Percentiles rank a stretch among this genome's conserved stretches.
phyloP scores from a whole-genome alignment of 37 sponge, comb jelly and placozoan genomes.

The Crambe crambe region DNA sequence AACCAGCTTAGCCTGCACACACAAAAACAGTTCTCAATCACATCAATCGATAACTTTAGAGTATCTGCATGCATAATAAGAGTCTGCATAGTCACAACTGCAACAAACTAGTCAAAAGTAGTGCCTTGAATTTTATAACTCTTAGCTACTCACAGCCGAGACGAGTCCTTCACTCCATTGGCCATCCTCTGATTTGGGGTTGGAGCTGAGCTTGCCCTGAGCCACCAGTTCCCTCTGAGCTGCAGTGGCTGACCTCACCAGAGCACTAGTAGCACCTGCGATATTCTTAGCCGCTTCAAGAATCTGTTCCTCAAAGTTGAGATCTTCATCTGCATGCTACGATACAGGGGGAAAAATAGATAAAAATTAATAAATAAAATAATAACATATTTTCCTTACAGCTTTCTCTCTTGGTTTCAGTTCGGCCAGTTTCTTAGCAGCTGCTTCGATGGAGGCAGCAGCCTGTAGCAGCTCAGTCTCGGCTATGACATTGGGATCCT shows the following conservation, averaged over 20 bases:
- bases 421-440: constrained; percentile 91
- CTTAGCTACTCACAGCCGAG: constrained; percentile 76
- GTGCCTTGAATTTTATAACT: too few relatives aligned
- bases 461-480: constrained; percentile 94
- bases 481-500: constrained; percentile 91
- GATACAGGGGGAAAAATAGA: not conserved
- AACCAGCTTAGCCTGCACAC: constrained; percentile 84
- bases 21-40: not conserved
- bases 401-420: constrained; percentile 59
- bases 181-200: constrained; percentile 71
- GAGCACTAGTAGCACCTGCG: constrained; percentile 85
- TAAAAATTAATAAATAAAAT: not conserved
- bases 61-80: too few relatives aligned
- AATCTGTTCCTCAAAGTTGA: constrained; percentile 96
- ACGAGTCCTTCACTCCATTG: constrained; percentile 98
- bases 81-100: too few relatives aligned
- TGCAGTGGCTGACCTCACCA: constrained; percentile 88
- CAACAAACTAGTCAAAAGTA: too few relatives aligned
- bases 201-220: constrained; percentile 79
- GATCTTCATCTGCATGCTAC: constrained; percentile 71
- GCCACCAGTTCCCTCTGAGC: constrained; percentile 93
- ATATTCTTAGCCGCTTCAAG: constrained; percentile 94
- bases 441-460: constrained; percentile 95
- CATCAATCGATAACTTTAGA: too few relatives aligned
- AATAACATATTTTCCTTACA: constrained; percentile 1